Conservation (phyloP, 2,113 vertebrate genomes). For the Lepus americanus region DNA sequence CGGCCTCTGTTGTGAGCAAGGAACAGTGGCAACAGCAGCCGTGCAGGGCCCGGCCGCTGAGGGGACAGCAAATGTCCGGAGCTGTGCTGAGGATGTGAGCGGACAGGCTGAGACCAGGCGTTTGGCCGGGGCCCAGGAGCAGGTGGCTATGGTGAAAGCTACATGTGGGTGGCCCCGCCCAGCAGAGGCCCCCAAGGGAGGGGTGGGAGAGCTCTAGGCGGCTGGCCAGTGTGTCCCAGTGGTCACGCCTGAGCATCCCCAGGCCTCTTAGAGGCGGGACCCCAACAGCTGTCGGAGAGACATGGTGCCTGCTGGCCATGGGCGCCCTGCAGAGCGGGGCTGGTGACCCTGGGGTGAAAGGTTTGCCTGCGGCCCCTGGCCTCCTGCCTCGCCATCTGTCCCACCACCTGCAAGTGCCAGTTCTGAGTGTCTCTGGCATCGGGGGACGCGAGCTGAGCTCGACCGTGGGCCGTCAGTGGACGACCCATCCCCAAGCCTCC, state of each 20-base stretch:
- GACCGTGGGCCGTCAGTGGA: too few species aligned
- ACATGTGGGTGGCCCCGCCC: not conserved
- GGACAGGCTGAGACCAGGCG: not conserved
- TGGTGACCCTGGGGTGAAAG: constrained; percentile 71
- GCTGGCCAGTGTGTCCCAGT: constrained; percentile 71
- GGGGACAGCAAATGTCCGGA: not conserved
- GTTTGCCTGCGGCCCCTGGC: not conserved
- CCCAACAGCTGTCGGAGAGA: constrained; percentile 70
- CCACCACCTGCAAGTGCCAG: constrained; percentile 60
- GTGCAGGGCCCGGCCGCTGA: too few species aligned
- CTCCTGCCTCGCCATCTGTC: constrained; percentile 75
- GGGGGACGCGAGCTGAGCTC: too few species aligned
- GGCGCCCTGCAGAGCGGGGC: not conserved
- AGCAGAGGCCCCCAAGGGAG: not conserved
- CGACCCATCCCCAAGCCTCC: rapidly evolving
- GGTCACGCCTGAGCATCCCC: constrained; percentile 52
- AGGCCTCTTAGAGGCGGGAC: not conserved
- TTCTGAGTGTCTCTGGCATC: not conserved
- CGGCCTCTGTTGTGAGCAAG: not conserved
- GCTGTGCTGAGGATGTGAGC: not conserved
- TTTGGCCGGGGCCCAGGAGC: not conserved
- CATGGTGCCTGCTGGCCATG: not conserved
- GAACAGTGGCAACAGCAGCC: not conserved
- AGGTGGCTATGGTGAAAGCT: not conserved
- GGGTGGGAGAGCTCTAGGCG: not conserved